Evolutionary conservation across 2,888 invertebrate genomes (phyloP).

Genomic region (Trachelus troglodyta): DNA sequence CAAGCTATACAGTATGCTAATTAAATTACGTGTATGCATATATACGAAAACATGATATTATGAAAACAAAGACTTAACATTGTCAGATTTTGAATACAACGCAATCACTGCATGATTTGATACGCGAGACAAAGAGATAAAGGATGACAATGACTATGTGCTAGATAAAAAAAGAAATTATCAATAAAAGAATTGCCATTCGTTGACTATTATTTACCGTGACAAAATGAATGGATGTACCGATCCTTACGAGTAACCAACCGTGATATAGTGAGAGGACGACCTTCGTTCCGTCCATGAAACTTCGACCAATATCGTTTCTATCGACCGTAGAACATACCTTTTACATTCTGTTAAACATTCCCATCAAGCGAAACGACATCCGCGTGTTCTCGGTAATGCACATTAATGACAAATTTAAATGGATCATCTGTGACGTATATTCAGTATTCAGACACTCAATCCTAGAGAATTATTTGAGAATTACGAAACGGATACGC

Average conservation of each 20-base stretch:
- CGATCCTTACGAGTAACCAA: neutral
- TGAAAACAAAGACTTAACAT: neutral
- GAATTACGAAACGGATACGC: neutral
- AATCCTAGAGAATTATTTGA: neutral
- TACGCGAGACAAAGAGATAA: neutral
- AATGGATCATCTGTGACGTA: neutral
- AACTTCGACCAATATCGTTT: neutral
- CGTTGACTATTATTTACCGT: neutral
- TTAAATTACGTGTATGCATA: neutral
- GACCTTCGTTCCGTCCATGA: neutral
- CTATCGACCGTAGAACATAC: neutral
- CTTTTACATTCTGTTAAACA: neutral
- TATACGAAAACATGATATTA: neutral
- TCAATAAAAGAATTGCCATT: neutral
- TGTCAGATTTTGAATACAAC: neutral
- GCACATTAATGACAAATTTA: neutral
- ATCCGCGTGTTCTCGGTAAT: neutral
- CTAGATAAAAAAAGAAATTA: neutral
- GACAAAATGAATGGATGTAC: neutral
- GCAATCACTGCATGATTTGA: neutral
- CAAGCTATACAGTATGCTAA: neutral
- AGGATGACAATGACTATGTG: neutral
- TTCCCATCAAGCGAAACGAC: neutral
- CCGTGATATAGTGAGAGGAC: neutral
- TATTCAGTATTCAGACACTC: neutral